Evolutionary conservation across 2,888 invertebrate species (phyloP), one percentile per base, ranked within the genome.

Genomic region (Smittia sp.): DNA sequence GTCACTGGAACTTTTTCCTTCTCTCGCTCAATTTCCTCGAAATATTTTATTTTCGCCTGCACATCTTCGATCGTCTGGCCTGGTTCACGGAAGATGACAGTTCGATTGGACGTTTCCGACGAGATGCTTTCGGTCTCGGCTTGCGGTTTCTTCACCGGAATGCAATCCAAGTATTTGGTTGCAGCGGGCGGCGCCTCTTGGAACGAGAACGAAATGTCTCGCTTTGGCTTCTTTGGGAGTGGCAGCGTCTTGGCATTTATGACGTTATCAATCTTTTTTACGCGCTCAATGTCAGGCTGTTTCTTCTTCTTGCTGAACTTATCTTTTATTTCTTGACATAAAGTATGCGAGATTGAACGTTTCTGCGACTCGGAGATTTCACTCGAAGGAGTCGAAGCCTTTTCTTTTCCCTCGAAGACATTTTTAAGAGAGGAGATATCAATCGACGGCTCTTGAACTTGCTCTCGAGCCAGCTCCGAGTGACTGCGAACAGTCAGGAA

Each of bases 21-120:
- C 69, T 83, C 85, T 76, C 86, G 86, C 0, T 87, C 88, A 11
- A 72, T 72, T 1, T 88, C 88, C 81, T 93, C 93, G 79, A 92
- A 93, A 81, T 90, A 93, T 79, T 91, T 89, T 0, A 93, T 89
- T 80, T 90, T 93, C 77, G 88, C 87, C 74, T 88, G 86, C 0
- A 91, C 77, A 2, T 80, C 88, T 76, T 87, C 87, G 74, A 89
- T 88, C 75, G 85, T 86, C 1, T 85, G 84, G 6, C 83, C 85
- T 1, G 85, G 84, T 7, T 83, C 85, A 52, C 85, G 84, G 76
- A 85, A 86, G 73, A 90, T 88, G 0, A 89, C 89, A 0, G 91
- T 91, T 80, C 84, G 87, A 63, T 87, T 86, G 0, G 91, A 90
- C 62, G 88, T 85, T 77, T 91, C 90, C 0, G 90, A 91, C 78